Conservation (phyloP, 2,113 vertebrate species). For the Boulengeromyrus knoepffleri region DNA sequence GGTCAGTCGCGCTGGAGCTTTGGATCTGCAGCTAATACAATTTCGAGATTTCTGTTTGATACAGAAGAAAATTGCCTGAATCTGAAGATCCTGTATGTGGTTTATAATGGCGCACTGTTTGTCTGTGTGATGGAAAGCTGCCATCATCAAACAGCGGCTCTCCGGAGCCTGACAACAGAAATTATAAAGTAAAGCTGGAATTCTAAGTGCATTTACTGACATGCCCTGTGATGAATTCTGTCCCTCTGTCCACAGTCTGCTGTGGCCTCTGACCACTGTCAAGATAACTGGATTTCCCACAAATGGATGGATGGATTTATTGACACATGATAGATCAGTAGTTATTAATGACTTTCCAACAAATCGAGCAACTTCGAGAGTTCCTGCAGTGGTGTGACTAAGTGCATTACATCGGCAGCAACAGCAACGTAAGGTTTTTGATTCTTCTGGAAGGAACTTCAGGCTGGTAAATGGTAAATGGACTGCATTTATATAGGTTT, state of each 20-base stretch:
- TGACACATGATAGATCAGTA: neutral
- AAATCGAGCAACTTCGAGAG: neutral
- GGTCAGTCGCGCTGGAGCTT: neutral
- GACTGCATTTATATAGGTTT: no score
- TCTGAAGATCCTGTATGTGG: neutral
- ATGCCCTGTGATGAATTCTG: neutral
- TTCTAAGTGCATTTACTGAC: neutral
- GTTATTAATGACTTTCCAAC: neutral
- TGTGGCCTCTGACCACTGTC: neutral
- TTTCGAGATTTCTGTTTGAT: neutral
- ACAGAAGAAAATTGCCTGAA: neutral
- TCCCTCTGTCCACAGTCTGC: neutral
- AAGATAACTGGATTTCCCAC: neutral
- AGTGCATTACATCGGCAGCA: neutral
- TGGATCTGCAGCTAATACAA: neutral
- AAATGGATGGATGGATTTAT: neutral
- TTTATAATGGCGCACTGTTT: neutral
- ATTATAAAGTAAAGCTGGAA: neutral
- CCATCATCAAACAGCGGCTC: neutral
- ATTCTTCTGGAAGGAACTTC: neutral
- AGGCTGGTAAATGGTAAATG: neutral
- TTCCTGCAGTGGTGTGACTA: neutral
- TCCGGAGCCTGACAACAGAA: neutral
- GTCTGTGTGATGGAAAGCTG: neutral
- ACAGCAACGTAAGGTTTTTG: neutral